Conservation (phyloP, 2,888 invertebrate genomes). For the Sinohyriopsis cumingii region DNA sequence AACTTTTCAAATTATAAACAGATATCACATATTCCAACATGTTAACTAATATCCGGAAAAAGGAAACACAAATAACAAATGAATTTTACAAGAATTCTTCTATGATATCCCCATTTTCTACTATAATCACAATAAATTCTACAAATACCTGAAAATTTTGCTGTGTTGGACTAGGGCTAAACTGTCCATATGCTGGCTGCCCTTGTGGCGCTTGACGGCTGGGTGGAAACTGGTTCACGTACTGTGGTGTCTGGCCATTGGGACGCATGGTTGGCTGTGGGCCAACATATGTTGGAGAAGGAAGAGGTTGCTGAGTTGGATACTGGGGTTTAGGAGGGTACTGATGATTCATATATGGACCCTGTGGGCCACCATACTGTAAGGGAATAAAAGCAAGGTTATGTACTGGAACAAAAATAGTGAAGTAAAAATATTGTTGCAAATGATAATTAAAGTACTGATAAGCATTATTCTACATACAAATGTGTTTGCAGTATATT, state of each 20-base stretch:
- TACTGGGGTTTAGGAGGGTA: slow-evolving; percentile 63
- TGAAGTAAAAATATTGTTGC: slow-evolving; percentile 1
- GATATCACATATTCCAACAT: too few relatives aligned
- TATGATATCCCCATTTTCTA: too few relatives aligned
- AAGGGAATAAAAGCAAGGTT: neutral
- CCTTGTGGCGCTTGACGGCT: slow-evolving; percentile 45
- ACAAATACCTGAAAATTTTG: slow-evolving; percentile 51
- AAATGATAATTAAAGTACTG: too few relatives aligned
- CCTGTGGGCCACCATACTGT: slow-evolving; percentile 47
- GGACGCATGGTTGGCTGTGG: slow-evolving; percentile 60
- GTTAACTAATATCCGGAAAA: too few relatives aligned
- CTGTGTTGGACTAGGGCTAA: slow-evolving; percentile 41
- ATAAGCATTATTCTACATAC: too few relatives aligned
- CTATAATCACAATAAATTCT: too few relatives aligned
- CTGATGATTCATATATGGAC: slow-evolving; percentile 46
- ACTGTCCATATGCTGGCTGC: slow-evolving; percentile 48
- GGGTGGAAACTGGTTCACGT: slow-evolving; percentile 59
- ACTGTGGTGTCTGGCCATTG: slow-evolving; percentile 60
- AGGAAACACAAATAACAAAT: too few relatives aligned
- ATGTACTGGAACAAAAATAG: neutral
- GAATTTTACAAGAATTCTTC: too few relatives aligned
- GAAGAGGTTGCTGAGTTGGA: slow-evolving; percentile 66
- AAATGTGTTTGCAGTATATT: too few relatives aligned
- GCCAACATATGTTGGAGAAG: slow-evolving; percentile 64
- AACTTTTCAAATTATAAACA: too few relatives aligned